phyloP scores from a whole-genome alignment of 1,140 invertebrate species.

The Drosophila virilis region DNA sequence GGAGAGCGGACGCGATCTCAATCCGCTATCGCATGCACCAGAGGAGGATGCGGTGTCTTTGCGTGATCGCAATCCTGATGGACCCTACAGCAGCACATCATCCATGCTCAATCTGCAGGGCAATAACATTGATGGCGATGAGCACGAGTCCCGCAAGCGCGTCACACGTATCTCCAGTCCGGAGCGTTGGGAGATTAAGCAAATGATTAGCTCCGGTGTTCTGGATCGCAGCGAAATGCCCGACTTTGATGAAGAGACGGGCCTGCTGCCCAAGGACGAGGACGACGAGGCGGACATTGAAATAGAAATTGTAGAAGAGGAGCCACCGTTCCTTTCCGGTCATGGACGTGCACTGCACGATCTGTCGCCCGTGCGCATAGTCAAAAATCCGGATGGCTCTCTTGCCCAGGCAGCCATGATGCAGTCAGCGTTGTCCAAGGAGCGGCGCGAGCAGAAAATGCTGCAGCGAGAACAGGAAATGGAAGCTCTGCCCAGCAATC shows the following conservation, averaged over 20 bases:
- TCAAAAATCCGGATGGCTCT: conserved; percentile 98
- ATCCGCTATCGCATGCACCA: conserved; percentile 90
- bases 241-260: conserved; percentile 96
- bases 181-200: conserved; percentile 95
- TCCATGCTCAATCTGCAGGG: conserved; percentile 88
- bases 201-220: conserved; percentile 94
- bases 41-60: conserved; percentile 88
- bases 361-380: conserved; percentile 97
- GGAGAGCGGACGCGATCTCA: conserved; percentile 96
- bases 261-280: conserved; percentile 91
- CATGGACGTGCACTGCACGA: conserved; percentile 95
- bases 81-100: conserved; percentile 87
- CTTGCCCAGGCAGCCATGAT: conserved; percentile 99
- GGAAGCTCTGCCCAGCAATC: conserved; percentile 91
- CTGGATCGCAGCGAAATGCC: conserved; percentile 95
- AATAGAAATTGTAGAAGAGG: conserved; percentile 99
- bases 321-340: conserved; percentile 97
- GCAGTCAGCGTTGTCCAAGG: conserved; percentile 99
- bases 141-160: conserved; percentile 90
- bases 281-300: conserved; percentile 99
- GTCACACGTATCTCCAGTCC: conserved; percentile 98
- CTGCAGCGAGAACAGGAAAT: conserved; percentile 95
- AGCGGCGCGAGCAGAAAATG: conserved; percentile 97
- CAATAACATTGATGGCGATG: conserved; percentile 89
- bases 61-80: conserved; percentile 93